These are phyloP conservation scores for Ennomos fuscantarius DNA, from an alignment of 2,888 invertebrate genomes.

Conservation along the genomic window DNA sequence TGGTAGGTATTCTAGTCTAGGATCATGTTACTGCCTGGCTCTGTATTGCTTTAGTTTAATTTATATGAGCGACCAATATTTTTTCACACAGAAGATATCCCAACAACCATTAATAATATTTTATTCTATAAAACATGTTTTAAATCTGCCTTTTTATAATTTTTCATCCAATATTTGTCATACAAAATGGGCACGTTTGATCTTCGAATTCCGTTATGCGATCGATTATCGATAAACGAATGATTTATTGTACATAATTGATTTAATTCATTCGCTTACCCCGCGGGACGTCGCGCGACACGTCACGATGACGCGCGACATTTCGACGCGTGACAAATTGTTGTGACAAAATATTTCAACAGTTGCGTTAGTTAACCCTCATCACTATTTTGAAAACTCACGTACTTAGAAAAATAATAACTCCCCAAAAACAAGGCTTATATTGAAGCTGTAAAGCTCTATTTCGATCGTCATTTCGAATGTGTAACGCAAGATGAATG, in stretches of 20 bases:
- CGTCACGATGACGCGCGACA: constrained; percentile 74
- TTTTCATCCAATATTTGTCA: constrained; percentile 69
- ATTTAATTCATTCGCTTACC: constrained; percentile 71
- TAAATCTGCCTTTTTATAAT: constrained; percentile 45
- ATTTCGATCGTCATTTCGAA: constrained; percentile 22
- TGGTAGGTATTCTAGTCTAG: too few relatives aligned
- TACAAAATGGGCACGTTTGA: constrained; percentile 68
- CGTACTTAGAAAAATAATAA: constrained; percentile 28
- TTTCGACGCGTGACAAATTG: constrained; percentile 83
- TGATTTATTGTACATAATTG: constrained; percentile 79
- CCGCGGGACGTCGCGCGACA: constrained; percentile 60
- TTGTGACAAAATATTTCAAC: constrained; percentile 85
- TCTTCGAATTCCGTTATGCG: constrained; percentile 74
- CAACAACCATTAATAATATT: constrained; percentile 47
- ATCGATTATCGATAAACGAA: constrained; percentile 71
- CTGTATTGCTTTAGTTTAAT: too few relatives aligned
- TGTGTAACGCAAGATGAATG: constrained; percentile 36
- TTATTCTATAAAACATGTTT: constrained; percentile 39
- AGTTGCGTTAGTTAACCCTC: constrained; percentile 77
- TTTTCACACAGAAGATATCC: constrained; percentile 36
- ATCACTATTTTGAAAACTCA: constrained; percentile 45
- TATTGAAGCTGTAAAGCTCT: constrained; percentile 14
- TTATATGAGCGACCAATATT: background rate
- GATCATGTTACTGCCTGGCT: too few relatives aligned
- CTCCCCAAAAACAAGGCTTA: constrained; percentile 1